A percentile compares a stretch with the other conserved stretches of the same genome.
Evolutionary conservation across 2,797 vertebrate genomes (phyloP).

Genomic region (Pelodytes ibericus): DNA sequence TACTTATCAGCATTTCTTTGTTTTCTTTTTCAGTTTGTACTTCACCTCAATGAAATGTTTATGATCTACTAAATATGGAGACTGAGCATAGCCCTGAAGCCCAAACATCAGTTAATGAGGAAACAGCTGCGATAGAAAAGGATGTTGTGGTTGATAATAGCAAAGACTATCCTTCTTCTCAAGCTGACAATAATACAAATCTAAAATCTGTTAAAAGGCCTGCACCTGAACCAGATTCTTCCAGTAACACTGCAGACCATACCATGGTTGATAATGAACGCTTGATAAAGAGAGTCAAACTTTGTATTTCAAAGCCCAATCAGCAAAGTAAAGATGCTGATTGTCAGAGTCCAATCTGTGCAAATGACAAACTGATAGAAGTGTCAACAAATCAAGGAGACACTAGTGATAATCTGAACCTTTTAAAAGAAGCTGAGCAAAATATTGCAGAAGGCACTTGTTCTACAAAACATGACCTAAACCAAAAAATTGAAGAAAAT

Average conservation of each 20-base stretch:
- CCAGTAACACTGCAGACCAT: constrained; percentile 46
- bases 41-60: constrained; percentile 54
- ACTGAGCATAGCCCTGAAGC: constrained; percentile 59
- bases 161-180: constrained; percentile 38
- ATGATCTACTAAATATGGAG: constrained; percentile 65
- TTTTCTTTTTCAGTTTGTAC: constrained; percentile 61
- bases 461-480: constrained; percentile 60
- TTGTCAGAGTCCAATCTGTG: background rate
- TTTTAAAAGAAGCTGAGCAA: constrained; percentile 12
- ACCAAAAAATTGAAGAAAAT: constrained; percentile 56
- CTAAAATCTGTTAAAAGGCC: constrained; percentile 58
- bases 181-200: constrained; percentile 52
- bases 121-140: constrained; percentile 20
- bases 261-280: constrained; percentile 41
- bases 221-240: constrained; percentile 50
- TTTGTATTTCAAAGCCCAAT: constrained; percentile 51
- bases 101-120: constrained; percentile 48
- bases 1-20: constrained; percentile 49
- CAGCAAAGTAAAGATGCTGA: background rate
- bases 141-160: constrained; percentile 20
- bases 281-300: constrained; percentile 65
- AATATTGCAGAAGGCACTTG: constrained; percentile 29
- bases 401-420: constrained; percentile 29
- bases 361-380: background rate
- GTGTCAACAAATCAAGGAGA: background rate